phyloP scores from a whole-genome alignment of 2,888 invertebrate genomes.

The Campoplex capitator region DNA sequence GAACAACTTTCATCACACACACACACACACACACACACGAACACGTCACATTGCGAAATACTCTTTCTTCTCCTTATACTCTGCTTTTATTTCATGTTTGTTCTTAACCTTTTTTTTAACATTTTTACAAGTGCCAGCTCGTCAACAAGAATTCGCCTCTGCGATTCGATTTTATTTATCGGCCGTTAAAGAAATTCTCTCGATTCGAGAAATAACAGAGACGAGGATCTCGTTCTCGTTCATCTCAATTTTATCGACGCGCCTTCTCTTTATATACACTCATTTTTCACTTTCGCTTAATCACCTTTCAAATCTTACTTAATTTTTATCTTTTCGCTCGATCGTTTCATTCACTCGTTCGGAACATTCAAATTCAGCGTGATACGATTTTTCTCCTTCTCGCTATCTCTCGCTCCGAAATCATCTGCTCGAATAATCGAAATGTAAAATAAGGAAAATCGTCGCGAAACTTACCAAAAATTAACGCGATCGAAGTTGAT shows the following conservation, averaged over 20 bases:
- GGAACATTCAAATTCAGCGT: background rate
- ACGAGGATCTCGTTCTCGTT: no score
- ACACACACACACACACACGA: background rate
- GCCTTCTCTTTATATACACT: no score
- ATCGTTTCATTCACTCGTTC: background rate
- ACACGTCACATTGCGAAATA: background rate
- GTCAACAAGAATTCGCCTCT: background rate
- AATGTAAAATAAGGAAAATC: background rate
- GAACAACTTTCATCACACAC: background rate
- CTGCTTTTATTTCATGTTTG: background rate
- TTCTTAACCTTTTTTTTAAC: background rate
- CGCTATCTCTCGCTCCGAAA: background rate
- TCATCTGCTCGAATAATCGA: background rate
- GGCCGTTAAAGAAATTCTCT: background rate
- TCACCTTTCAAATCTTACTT: background rate
- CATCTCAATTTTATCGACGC: no score
- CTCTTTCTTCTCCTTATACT: background rate
- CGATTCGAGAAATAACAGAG: background rate
- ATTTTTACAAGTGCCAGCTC: constrained; percentile 12
- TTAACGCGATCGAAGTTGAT: no score
- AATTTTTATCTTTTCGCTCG: background rate
- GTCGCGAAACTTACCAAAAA: no score
- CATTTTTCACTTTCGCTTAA: background rate
- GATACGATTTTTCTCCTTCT: no score
- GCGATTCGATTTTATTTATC: background rate